phyloP scores from a whole-genome alignment of 92 coral and sea anemone genomes.

The Anthopleura xanthogrammica region DNA sequence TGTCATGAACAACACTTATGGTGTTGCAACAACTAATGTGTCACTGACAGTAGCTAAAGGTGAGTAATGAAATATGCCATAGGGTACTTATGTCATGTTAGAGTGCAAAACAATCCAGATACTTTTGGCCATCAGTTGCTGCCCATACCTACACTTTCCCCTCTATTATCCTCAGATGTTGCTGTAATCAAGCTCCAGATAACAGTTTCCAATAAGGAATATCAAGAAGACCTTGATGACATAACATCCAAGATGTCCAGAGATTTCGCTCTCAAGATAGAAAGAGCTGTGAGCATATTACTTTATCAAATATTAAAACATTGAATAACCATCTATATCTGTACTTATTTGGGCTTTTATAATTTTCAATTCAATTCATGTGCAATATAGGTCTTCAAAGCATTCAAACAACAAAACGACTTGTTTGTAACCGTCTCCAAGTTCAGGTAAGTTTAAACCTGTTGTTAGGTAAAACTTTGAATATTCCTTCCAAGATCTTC shows the following conservation, averaged over 20 bases:
- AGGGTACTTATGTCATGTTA: too few relatives aligned
- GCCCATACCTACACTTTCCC: neutral
- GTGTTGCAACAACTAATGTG: neutral
- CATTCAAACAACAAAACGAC: neutral
- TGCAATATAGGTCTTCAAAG: neutral
- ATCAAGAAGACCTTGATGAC: neutral
- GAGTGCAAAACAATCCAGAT: too few relatives aligned
- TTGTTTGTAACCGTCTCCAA: neutral
- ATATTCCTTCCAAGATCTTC: too few relatives aligned
- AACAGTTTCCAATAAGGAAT: neutral
- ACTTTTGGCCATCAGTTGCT: too few relatives aligned
- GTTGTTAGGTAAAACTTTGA: neutral
- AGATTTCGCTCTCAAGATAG: neutral
- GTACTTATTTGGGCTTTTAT: too few relatives aligned
- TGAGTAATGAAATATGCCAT: neutral
- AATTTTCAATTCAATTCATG: too few relatives aligned
- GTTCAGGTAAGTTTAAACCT: neutral
- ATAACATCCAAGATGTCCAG: neutral
- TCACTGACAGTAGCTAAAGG: constrained; percentile 16
- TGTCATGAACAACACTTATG: constrained; percentile 26
- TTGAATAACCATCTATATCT: too few relatives aligned
- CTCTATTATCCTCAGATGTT: neutral
- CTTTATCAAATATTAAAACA: neutral
- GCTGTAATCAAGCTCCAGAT: neutral
- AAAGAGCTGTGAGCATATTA: neutral